Evolutionary conservation across 2,888 invertebrate species (phyloP), one percentile per base, ranked within the genome.

Genomic region (Entomobrya multifasciata): DNA sequence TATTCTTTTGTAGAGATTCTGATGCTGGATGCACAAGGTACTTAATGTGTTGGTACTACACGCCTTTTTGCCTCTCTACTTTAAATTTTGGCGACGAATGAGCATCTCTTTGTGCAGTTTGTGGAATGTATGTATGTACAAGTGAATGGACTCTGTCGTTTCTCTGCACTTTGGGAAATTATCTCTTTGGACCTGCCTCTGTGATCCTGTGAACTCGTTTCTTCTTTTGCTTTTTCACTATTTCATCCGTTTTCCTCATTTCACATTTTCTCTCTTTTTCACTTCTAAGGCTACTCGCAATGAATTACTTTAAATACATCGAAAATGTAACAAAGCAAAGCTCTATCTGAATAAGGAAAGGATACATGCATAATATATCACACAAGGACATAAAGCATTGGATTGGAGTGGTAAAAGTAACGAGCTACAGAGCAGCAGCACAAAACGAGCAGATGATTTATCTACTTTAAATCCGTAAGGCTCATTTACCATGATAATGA

Each of bases 401-500:
- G n/a, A 27, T 60, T 27, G 22, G 10, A 47, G 47, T 13, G n/a
- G 47, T 47, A 60, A 13, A 25, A 60, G 77, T 60, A 44, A n/a
- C n/a, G n/a, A n/a, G n/a, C n/a, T n/a, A n/a, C n/a, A n/a, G n/a
- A n/a, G n/a, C 8, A 60, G 27, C 11, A 49, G 30, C 65, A 65
- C 49, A 70, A 67, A 81, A 81, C 70, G 80, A 70, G 70, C 70
- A 57, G 80, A 81, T 81, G 80, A 81, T 81, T 81, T 81, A 81
- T 81, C 80, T 81, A 81, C 80, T 81, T 81, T 81, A 81, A 81
- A 81, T 81, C 80, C 80, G 80, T 57, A 81, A 81, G 70, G 80
- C 80, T 81, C 80, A 81, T 81, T 81, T 81, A 81, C 70, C 80
- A 81, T 70, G 80, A 81, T 81, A 81, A 81, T 81, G 80, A 81